These are phyloP conservation scores for Champsocephalus gunnari DNA, from an alignment of 2,797 vertebrate genomes.

Conservation along the genomic window DNA sequence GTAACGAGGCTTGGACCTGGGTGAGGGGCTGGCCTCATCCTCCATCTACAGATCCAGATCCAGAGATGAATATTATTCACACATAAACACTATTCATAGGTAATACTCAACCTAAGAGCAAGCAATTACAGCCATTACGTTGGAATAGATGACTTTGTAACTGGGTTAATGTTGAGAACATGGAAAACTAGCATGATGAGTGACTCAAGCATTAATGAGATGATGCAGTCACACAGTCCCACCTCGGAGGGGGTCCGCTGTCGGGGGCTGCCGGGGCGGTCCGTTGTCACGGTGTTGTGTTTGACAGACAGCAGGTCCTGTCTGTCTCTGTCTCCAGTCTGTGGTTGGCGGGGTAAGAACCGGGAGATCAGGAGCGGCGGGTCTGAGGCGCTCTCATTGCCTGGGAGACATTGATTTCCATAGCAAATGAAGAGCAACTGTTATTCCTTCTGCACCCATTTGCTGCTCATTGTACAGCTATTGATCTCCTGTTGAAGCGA, in stretches of 20 bases:
- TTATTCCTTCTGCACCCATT: constrained; percentile 71
- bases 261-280: constrained; percentile 83
- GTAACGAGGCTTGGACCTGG: constrained; percentile 93
- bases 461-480: constrained; percentile 67
- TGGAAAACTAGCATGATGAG: background rate
- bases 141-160: background rate
- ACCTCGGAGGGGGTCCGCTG: constrained; percentile 91
- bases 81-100: background rate
- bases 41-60: constrained; percentile 89
- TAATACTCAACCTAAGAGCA: background rate
- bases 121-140: background rate
- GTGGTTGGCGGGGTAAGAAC: constrained; percentile 82
- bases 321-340: constrained; percentile 82
- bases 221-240: constrained; percentile 55
- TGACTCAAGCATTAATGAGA: background rate
- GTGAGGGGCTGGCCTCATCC: constrained; percentile 89
- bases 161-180: background rate
- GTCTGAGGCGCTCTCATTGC: constrained; percentile 86
- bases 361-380: constrained; percentile 84
- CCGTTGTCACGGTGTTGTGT: constrained; percentile 82
- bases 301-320: constrained; percentile 83
- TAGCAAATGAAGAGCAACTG: constrained; percentile 76
- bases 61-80: background rate
- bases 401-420: constrained; percentile 86
- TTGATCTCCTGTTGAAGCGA: constrained; percentile 66